Evolutionary conservation across 2,113 vertebrate genomes (phyloP).

Genomic region (Rhynchomys soricoides): DNA sequence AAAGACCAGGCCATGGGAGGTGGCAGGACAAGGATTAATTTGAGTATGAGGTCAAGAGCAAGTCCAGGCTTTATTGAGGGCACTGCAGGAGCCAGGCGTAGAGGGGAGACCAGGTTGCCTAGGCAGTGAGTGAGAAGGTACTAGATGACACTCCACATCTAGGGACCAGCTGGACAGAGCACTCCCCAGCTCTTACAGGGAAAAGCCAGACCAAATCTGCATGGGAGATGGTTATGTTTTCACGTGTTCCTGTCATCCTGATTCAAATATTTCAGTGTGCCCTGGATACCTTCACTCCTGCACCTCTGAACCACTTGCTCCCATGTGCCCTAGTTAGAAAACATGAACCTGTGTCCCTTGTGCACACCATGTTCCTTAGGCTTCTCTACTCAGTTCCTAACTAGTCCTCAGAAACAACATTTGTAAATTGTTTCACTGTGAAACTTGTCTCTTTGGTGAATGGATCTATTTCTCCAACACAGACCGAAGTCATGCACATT

Average conservation of each 20-base stretch:
- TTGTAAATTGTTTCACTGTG: background rate
- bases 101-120: background rate
- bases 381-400: background rate
- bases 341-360: background rate
- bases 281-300: no score
- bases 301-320: background rate
- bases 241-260: background rate
- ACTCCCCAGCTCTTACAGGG: background rate
- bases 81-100: background rate
- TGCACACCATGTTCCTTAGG: accelerated
- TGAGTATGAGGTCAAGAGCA: background rate
- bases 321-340: background rate
- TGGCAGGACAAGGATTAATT: background rate
- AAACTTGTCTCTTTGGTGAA: background rate
- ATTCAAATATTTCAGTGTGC: accelerated
- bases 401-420: background rate
- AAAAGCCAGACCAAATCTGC: background rate
- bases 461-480: background rate
- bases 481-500: background rate
- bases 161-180: background rate
- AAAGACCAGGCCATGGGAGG: background rate
- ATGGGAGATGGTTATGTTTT: background rate
- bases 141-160: accelerated
- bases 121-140: background rate
- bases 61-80: background rate